These are phyloP conservation scores for Drosophila mulleri DNA, from an alignment of 2,888 invertebrate species.

Conservation along the genomic window DNA sequence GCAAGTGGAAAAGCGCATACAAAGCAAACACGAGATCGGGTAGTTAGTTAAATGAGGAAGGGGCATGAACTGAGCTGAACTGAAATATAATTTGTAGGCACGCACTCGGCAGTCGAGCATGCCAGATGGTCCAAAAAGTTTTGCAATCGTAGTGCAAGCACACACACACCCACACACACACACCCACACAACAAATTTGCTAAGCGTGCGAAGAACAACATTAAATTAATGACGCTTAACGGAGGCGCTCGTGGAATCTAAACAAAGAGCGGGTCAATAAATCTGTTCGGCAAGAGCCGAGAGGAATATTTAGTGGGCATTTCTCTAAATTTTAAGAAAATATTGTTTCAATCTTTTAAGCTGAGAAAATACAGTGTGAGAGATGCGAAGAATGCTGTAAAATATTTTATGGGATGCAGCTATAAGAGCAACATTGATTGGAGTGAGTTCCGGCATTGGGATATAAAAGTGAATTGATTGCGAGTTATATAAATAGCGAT, in stretches of 20 bases:
- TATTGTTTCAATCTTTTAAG: background rate
- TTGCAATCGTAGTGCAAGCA: slow-evolving; percentile 34
- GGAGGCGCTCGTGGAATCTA: slow-evolving; percentile 23
- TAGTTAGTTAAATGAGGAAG: background rate
- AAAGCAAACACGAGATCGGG: slow-evolving; percentile 34
- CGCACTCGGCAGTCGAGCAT: slow-evolving; percentile 44
- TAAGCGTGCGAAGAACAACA: slow-evolving; percentile 41
- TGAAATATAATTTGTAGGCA: slow-evolving; percentile 50
- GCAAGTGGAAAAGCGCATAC: slow-evolving; percentile 52
- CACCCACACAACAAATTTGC: slow-evolving; percentile 12
- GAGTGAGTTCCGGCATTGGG: background rate
- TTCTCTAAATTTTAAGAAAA: slow-evolving; percentile 11
- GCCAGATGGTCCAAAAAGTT: slow-evolving; percentile 62
- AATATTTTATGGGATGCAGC: background rate
- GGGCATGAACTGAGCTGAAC: slow-evolving; percentile 4
- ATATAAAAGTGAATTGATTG: background rate
- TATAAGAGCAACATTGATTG: background rate
- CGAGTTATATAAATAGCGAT: background rate
- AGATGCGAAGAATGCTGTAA: background rate
- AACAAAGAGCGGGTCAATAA: slow-evolving; percentile 36
- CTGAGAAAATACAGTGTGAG: background rate
- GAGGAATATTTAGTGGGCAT: background rate
- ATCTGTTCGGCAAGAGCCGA: slow-evolving; percentile 3
- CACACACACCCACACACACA: background rate
- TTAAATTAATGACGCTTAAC: slow-evolving; percentile 56